Conservation (phyloP, 2,797 vertebrate species). For the Pseudomugil gertrudae region DNA sequence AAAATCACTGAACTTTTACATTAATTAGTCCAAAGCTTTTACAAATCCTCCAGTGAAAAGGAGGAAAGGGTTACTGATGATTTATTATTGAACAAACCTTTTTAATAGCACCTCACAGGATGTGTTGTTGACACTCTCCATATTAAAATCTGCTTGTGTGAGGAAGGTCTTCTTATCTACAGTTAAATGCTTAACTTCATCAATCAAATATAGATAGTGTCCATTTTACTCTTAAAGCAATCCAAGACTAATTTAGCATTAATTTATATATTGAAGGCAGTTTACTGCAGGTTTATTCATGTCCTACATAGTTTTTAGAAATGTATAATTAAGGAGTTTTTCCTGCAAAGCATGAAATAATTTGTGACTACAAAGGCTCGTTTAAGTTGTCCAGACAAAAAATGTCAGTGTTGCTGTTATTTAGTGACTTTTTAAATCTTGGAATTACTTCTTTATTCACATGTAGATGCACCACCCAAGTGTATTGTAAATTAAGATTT, state of each 20-base stretch:
- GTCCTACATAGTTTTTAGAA: neutral
- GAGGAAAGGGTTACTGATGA: neutral
- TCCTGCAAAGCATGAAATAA: conserved; percentile 13
- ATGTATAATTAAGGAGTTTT: conserved; percentile 1
- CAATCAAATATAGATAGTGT: neutral
- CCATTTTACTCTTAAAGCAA: neutral
- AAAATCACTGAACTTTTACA: no score
- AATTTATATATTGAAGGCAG: neutral
- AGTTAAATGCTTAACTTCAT: neutral
- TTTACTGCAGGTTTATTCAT: neutral
- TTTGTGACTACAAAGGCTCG: conserved; percentile 1
- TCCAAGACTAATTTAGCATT: conserved; percentile 9
- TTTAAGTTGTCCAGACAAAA: no score
- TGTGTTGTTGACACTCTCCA: neutral
- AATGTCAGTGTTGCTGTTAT: neutral
- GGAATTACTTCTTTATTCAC: no score
- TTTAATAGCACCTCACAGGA: neutral
- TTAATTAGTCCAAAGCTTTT: no score
- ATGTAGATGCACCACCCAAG: no score
- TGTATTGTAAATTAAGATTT: neutral
- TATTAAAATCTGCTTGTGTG: neutral
- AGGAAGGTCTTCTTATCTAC: conserved; percentile 4
- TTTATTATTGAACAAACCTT: neutral
- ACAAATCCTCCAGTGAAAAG: no score
- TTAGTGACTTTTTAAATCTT: neutral